Conservation (phyloP, 23 tunicate genomes). For the Trididemnum clinides region DNA sequence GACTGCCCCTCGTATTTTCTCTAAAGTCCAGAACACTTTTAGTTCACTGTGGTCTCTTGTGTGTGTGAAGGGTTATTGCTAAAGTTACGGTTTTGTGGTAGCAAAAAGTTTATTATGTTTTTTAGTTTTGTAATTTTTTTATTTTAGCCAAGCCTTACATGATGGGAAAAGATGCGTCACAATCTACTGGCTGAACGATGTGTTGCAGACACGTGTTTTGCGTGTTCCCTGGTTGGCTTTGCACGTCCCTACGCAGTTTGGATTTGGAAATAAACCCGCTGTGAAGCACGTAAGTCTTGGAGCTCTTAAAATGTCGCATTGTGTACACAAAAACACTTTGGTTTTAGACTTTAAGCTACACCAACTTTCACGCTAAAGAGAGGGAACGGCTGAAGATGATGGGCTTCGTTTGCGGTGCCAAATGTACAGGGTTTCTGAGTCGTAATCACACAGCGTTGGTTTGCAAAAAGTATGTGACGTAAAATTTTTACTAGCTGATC, state of each 20-base stretch:
- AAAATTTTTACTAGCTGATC: no score
- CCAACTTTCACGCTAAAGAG: constrained; percentile 84
- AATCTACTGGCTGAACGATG: constrained; percentile 91
- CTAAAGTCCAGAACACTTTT: no score
- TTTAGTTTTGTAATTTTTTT: neutral
- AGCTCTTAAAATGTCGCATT: no score
- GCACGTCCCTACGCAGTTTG: constrained; percentile 68
- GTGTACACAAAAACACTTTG: no score
- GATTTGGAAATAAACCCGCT: constrained; percentile 55
- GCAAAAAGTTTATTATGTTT: no score
- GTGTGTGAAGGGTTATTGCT: no score
- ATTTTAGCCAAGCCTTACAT: constrained; percentile 58
- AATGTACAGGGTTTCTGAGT: constrained; percentile 55
- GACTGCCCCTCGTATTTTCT: neutral
- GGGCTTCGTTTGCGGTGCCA: constrained; percentile 80
- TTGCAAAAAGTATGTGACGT: constrained; percentile 88
- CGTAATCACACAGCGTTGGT: constrained; percentile 50
- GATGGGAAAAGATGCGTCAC: constrained; percentile 92
- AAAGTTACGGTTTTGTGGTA: no score
- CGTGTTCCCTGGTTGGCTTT: constrained; percentile 80
- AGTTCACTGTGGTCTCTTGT: no score
- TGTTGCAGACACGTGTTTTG: constrained; percentile 45
- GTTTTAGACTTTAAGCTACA: constrained; percentile 74
- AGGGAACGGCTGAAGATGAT: constrained; percentile 70
- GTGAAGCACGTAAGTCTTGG: constrained; percentile 61